Evolutionary conservation across 92 coral and sea anemone genomes (phyloP).

Genomic region (Desmophyllum pertusum): DNA sequence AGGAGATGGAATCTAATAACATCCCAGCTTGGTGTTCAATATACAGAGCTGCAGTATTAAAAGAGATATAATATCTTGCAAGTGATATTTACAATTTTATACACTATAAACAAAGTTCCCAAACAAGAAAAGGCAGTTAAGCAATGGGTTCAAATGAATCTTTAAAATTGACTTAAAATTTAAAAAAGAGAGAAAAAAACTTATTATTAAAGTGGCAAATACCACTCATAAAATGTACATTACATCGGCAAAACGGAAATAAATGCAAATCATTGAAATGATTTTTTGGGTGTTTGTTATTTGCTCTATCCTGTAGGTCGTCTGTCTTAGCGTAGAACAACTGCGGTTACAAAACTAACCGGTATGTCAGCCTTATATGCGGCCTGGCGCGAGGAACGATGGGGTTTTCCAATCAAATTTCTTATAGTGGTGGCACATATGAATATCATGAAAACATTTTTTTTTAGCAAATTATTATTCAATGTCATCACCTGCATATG

Average conservation of each 20-base stretch:
- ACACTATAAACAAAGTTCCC: slow-evolving; percentile 5
- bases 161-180: background rate
- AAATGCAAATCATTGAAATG: slow-evolving; percentile 32
- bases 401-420: background rate
- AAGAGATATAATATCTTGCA: background rate
- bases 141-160: background rate
- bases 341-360: background rate
- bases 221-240: slow-evolving; percentile 30
- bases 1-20: background rate
- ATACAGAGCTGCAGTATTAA: background rate
- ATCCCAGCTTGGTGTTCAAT: background rate
- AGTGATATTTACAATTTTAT: slow-evolving; percentile 10
- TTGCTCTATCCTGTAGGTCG: background rate
- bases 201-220: slow-evolving; percentile 25
- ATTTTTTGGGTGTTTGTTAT: slow-evolving; percentile 5
- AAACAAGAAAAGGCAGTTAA: background rate
- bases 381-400: background rate
- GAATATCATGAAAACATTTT: background rate
- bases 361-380: no score
- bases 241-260: slow-evolving; percentile 17
- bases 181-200: slow-evolving; percentile 4
- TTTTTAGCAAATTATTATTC: no score
- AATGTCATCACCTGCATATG: background rate
- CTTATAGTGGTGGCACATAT: background rate
- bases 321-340: background rate